Conservation (phyloP, 2,113 vertebrate species). For the Morone saxatilis region DNA sequence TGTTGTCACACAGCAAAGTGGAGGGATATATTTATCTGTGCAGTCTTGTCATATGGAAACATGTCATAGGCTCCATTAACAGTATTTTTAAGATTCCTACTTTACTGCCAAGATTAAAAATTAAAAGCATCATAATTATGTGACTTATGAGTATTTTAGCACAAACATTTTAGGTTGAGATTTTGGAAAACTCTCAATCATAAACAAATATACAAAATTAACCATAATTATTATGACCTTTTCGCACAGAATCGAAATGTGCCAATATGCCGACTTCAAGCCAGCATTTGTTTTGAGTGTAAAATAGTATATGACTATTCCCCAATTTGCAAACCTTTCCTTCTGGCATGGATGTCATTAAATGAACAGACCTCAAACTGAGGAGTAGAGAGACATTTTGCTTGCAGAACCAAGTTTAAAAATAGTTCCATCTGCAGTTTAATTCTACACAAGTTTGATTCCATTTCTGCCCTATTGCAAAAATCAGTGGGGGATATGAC, state of each 20-base stretch:
- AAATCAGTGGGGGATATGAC: slow-evolving; percentile 39
- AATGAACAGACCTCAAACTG: slow-evolving; percentile 49
- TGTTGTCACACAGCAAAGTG: slow-evolving; percentile 19
- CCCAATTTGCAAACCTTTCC: slow-evolving; percentile 27
- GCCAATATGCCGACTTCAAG: not conserved
- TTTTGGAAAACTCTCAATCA: not conserved
- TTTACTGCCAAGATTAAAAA: not conserved
- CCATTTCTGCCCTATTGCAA: slow-evolving; percentile 38
- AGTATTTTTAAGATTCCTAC: slow-evolving; percentile 6
- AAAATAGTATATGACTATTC: not conserved
- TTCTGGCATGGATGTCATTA: slow-evolving; percentile 31
- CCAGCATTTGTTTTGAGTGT: not conserved
- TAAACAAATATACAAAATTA: not conserved
- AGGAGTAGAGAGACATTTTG: slow-evolving; percentile 44
- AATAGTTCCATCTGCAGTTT: slow-evolving; percentile 53
- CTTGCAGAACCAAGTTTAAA: slow-evolving; percentile 53
- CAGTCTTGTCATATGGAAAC: not conserved
- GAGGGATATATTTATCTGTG: not conserved
- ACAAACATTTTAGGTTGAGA: not conserved
- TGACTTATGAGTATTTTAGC: slow-evolving; percentile 5
- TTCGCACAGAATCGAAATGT: slow-evolving; percentile 10
- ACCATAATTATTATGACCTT: slow-evolving; percentile 4
- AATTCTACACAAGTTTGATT: slow-evolving; percentile 53
- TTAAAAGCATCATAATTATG: not conserved
- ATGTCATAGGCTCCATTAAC: not conserved